A percentile compares a stretch with the other conserved stretches of the same genome.
Conservation (phyloP, 2,797 vertebrate genomes). For the Bradypodion pumilum region DNA sequence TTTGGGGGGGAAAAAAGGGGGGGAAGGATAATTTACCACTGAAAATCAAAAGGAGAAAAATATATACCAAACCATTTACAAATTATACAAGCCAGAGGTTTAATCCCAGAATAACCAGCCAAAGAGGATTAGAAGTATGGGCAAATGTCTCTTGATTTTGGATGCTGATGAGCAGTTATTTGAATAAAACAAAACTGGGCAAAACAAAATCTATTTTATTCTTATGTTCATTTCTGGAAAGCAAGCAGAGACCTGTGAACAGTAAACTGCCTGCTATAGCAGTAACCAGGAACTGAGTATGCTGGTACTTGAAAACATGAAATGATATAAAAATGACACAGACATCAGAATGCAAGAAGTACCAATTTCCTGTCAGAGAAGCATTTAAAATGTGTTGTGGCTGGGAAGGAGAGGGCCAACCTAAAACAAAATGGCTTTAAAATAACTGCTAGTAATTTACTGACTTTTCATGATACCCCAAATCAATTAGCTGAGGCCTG, state of each 20-base stretch:
- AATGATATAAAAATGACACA: neutral
- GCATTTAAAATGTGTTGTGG: neutral
- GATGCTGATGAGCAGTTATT: constrained; percentile 49
- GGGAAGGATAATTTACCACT: constrained; percentile 48
- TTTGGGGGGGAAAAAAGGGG: too few relatives aligned
- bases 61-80: constrained; percentile 56
- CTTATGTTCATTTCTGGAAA: constrained; percentile 35
- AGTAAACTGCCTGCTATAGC: neutral
- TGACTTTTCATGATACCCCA: neutral
- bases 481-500: neutral
- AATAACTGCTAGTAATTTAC: neutral
- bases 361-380: neutral
- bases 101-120: constrained; percentile 59
- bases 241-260: neutral
- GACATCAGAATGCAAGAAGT: neutral
- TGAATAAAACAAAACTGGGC: constrained; percentile 45
- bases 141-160: constrained; percentile 39
- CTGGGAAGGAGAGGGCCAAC: neutral
- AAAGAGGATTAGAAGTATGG: constrained; percentile 37
- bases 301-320: neutral
- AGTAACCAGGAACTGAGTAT: neutral
- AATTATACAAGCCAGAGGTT: constrained; percentile 64
- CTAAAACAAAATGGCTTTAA: neutral
- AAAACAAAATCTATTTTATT: constrained; percentile 20
- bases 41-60: constrained; percentile 44